Conservation (phyloP, 2,888 invertebrate genomes). For the Sphecodes monilicornis region DNA sequence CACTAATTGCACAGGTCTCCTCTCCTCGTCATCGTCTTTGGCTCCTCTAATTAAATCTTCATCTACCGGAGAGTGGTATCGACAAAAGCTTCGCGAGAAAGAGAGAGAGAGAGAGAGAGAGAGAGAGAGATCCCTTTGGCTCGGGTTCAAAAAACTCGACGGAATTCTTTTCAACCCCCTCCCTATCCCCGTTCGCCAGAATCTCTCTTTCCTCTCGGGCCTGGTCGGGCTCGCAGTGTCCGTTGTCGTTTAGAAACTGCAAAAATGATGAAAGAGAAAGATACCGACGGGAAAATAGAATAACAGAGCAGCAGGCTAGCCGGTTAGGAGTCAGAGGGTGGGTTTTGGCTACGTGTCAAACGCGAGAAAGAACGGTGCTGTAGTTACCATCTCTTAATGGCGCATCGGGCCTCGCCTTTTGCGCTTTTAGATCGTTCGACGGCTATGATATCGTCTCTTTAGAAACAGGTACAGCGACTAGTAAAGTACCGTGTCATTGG, state of each 20-base stretch:
- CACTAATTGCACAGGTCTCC: slow-evolving; percentile 71
- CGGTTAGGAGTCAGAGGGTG: background rate
- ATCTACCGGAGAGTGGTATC: background rate
- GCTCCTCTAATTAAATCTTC: slow-evolving; percentile 27
- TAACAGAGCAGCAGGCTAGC: slow-evolving; percentile 1
- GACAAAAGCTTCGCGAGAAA: background rate
- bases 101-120: background rate
- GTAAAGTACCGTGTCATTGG: background rate
- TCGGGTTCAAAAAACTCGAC: slow-evolving; percentile 48
- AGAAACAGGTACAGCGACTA: background rate
- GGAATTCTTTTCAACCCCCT: background rate
- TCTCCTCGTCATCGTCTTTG: slow-evolving; percentile 8
- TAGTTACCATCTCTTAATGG: slow-evolving; percentile 41
- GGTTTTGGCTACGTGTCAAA: slow-evolving; percentile 56
- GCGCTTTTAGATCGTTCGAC: background rate
- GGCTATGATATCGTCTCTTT: background rate
- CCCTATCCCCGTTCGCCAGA: too few species aligned
- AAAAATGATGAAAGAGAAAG: slow-evolving; percentile 31
- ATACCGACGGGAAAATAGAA: slow-evolving; percentile 21
- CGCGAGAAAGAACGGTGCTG: slow-evolving; percentile 20
- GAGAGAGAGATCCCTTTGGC: slow-evolving; percentile 31
- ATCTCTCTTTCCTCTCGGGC: background rate
- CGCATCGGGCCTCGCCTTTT: background rate
- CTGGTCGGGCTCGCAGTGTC: background rate
- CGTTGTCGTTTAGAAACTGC: background rate